Evolutionary conservation across 92 coral and sea anemone genomes (phyloP).

Genomic region (Bergia puertoricense): DNA sequence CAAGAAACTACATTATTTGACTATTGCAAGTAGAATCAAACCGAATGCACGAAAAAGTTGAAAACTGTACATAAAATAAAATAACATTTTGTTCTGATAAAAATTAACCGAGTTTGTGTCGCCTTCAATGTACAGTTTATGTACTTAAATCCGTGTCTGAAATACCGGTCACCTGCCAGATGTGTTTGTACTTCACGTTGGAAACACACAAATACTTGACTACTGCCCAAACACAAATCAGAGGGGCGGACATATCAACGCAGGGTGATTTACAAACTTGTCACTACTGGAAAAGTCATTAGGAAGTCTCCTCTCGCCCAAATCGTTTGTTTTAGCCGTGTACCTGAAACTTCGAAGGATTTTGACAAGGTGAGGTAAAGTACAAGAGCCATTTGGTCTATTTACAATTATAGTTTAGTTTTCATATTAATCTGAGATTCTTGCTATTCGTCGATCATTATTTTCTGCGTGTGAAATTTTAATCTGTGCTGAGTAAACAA

Average conservation of each 20-base stretch:
- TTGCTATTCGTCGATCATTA: background rate
- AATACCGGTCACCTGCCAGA: background rate
- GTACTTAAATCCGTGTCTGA: background rate
- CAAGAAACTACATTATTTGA: too few relatives aligned
- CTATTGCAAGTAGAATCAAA: background rate
- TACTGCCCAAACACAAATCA: conserved; percentile 14
- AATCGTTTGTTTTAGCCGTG: background rate
- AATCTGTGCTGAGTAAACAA: background rate
- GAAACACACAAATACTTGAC: background rate
- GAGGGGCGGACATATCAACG: background rate
- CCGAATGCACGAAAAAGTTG: background rate
- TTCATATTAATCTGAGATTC: background rate
- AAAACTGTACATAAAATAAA: background rate
- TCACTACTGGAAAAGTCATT: background rate
- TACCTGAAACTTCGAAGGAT: background rate
- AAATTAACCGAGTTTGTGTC: background rate
- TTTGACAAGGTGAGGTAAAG: background rate
- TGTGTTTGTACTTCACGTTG: conserved; percentile 7
- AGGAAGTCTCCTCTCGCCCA: background rate
- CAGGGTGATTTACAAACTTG: background rate
- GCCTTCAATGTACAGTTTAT: background rate
- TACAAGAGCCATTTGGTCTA: background rate
- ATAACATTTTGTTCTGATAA: background rate
- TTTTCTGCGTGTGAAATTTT: background rate
- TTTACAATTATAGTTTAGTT: too few relatives aligned